Evolutionary conservation across 2,797 vertebrate genomes (phyloP).

Genomic region (Mormyrus proboscirostris): DNA sequence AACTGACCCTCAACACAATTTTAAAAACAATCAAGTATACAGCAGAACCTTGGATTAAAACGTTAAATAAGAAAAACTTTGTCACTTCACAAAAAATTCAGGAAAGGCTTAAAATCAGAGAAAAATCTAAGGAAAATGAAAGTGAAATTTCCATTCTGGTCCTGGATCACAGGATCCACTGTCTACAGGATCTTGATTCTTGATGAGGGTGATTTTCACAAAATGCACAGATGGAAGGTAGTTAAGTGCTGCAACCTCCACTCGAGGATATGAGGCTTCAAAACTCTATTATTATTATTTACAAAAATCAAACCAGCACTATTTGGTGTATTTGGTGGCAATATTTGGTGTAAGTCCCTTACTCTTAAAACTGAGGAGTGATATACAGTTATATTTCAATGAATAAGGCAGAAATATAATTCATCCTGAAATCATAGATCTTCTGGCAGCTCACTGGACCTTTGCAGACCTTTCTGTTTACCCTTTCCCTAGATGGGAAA

Average conservation of each 20-base stretch:
- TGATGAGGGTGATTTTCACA: neutral
- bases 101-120: neutral
- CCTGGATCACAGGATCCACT: neutral
- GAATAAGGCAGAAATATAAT: conserved; percentile 10
- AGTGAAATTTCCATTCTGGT: neutral
- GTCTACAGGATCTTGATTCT: neutral
- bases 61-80: neutral
- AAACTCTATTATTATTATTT: neutral
- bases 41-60: neutral
- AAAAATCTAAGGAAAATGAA: neutral
- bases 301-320: conserved; percentile 1
- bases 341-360: neutral
- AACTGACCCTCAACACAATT: neutral
- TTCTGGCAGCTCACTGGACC: neutral
- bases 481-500: neutral
- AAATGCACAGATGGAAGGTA: neutral
- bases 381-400: neutral
- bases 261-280: neutral
- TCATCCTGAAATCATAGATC: neutral
- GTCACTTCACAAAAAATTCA: neutral
- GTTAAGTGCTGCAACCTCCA: neutral
- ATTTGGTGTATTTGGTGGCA: neutral
- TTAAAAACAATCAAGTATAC: neutral
- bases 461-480: neutral
- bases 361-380: neutral